Evolutionary conservation across 2,888 invertebrate species (phyloP).

Genomic region (Ormyrus labotus): DNA sequence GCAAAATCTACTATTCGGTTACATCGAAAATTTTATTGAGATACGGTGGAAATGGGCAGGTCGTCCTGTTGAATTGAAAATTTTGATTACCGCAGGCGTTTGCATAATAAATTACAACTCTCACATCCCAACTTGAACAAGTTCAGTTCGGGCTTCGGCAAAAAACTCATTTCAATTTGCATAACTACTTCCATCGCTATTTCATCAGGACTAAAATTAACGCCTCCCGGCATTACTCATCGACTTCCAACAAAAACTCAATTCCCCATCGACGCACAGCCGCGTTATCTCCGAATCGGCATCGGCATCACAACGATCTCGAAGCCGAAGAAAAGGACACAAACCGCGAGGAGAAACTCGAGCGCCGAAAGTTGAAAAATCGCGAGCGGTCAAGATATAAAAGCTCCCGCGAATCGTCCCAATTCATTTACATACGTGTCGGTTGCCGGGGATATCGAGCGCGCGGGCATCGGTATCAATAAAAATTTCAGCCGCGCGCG

Average conservation of each 20-base stretch:
- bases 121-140: no score
- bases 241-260: background rate
- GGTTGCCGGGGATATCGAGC: background rate
- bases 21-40: no score
- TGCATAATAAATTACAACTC: no score
- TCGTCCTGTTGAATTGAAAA: no score
- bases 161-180: conserved; percentile 18
- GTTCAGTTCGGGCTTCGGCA: background rate
- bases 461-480: conserved; percentile 24
- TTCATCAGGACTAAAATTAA: conserved; percentile 38
- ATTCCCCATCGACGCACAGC: background rate
- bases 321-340: background rate
- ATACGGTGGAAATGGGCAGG: no score
- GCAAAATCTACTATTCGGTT: no score
- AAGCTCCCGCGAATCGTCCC: conserved; percentile 44
- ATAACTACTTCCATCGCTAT: conserved; percentile 1
- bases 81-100: no score
- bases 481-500: conserved; percentile 33
- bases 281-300: background rate
- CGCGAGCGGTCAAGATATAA: background rate
- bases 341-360: background rate
- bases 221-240: conserved; percentile 9
- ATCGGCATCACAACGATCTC: background rate
- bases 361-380: conserved; percentile 4
- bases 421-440: conserved; percentile 54